Conservation (phyloP, 2,797 vertebrate species). For the Sebastes oblongus region DNA sequence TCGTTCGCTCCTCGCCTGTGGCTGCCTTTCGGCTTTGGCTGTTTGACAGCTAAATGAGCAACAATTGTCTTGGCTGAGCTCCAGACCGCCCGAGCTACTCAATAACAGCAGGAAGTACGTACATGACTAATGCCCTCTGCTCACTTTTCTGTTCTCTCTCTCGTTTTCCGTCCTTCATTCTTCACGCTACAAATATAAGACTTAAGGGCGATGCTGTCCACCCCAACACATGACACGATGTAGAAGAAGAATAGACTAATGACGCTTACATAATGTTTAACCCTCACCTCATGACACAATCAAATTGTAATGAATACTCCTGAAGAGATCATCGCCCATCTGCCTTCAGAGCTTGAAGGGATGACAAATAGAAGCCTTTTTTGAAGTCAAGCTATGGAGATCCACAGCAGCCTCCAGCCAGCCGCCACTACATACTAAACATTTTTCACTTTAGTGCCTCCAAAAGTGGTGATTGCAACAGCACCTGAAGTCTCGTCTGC, state of each 20-base stretch:
- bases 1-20: conserved; percentile 22
- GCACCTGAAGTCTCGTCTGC: background rate
- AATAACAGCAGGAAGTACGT: conserved; percentile 67
- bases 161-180: conserved; percentile 19
- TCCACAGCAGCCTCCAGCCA: background rate
- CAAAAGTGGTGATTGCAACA: background rate
- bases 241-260: background rate
- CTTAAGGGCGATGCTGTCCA: background rate
- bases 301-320: background rate
- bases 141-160: conserved; percentile 23
- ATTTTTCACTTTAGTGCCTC: background rate
- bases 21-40: conserved; percentile 28
- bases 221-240: background rate
- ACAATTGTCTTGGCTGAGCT: conserved; percentile 59
- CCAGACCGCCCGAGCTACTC: conserved; percentile 48
- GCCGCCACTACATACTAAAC: background rate
- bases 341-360: background rate
- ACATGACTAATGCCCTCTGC: conserved; percentile 67
- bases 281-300: background rate
- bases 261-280: background rate
- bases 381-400: background rate
- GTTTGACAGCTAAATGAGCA: conserved; percentile 69
- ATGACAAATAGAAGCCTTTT: background rate
- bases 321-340: background rate
- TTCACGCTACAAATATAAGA: background rate